Conservation (phyloP, 2,888 invertebrate species). For the Yponomeuta evonymella region DNA sequence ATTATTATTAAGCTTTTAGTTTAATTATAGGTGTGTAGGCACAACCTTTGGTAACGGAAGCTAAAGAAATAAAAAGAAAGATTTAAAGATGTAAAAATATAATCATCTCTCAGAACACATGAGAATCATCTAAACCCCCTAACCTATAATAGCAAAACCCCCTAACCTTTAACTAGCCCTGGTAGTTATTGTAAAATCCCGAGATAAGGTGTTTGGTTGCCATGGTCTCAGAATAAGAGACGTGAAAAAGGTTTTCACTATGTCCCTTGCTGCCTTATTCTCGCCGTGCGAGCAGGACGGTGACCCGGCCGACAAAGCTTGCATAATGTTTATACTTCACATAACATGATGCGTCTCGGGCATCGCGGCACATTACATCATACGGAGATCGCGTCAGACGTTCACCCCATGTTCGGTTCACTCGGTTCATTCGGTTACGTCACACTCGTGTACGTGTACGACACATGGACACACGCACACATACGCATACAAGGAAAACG, state of each 20-base stretch:
- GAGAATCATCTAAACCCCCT: no score
- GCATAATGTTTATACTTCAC: neutral
- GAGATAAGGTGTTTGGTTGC: neutral
- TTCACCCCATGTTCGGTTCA: neutral
- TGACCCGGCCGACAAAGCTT: neutral
- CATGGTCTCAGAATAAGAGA: neutral
- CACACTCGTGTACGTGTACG: no score
- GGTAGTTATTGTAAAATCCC: neutral
- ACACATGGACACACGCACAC: no score
- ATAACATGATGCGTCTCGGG: neutral
- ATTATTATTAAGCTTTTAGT: no score
- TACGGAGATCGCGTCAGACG: conserved; percentile 1
- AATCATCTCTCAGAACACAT: no score
- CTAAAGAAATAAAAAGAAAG: no score
- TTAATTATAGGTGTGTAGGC: no score
- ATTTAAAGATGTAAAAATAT: no score
- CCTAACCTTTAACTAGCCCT: neutral
- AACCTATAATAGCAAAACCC: no score
- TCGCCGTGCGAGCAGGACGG: neutral
- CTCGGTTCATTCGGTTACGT: no score
- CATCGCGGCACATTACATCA: neutral
- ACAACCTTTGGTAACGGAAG: no score
- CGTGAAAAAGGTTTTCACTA: neutral
- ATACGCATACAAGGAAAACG: no score
- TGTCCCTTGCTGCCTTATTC: neutral